Evolutionary conservation across 2,113 vertebrate genomes (phyloP).

Genomic region (Brachirus orientalis): DNA sequence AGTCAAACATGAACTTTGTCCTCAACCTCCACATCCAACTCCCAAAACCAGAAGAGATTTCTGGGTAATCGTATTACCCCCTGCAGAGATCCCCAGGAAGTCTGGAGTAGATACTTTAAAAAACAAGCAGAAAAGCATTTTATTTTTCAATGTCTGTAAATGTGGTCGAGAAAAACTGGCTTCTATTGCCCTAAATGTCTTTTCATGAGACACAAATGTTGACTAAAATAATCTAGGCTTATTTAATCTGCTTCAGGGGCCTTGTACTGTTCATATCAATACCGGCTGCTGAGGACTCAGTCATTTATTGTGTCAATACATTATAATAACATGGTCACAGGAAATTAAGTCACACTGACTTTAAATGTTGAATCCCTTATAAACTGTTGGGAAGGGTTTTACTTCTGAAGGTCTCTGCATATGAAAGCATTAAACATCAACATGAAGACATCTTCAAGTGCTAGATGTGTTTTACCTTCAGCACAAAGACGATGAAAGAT

Average conservation of each 20-base stretch:
- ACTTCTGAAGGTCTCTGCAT: conserved; percentile 35
- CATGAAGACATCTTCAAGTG: conserved; percentile 50
- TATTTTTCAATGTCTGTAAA: too few species aligned
- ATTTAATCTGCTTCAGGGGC: conserved; percentile 34
- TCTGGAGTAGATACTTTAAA: background rate
- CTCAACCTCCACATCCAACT: conserved; percentile 18
- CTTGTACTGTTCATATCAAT: conserved; percentile 41
- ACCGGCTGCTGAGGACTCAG: conserved; percentile 37
- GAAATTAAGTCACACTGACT: conserved; percentile 26
- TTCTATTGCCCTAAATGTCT: too few species aligned
- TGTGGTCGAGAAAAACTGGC: background rate
- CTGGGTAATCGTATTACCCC: conserved; percentile 62
- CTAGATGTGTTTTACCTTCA: conserved; percentile 53
- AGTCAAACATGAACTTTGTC: conserved; percentile 30
- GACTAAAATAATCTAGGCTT: too few species aligned
- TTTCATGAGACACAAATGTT: too few species aligned
- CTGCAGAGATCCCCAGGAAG: conserved; percentile 36
- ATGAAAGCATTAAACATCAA: too few species aligned
- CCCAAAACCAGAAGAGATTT: conserved; percentile 47
- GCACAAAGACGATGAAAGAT: conserved; percentile 50
- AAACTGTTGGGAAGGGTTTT: conserved; percentile 22
- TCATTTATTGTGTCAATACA: conserved; percentile 52
- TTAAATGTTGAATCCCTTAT: conserved; percentile 22
- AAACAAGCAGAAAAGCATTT: conserved; percentile 7
- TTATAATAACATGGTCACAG: conserved; percentile 40